Evolutionary conservation across 2,888 invertebrate genomes (phyloP), one percentile per base, ranked within the genome.

Genomic region (Aphidoletes aphidimyza): DNA sequence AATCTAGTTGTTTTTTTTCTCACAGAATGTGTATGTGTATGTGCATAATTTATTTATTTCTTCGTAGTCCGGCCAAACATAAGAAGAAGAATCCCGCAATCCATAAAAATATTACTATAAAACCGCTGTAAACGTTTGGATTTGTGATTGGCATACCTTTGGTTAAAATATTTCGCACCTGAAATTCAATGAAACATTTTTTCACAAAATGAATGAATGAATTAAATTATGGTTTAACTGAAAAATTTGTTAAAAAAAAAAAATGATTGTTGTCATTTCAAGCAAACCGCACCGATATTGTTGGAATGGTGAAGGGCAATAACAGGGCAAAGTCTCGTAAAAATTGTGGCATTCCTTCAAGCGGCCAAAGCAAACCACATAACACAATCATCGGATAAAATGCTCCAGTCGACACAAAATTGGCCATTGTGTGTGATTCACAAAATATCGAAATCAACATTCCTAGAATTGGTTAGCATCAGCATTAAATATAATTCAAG

Each of bases 331-430:
- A 85, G 86, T 92, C 91, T 84, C 92, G 91, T 0, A 95, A 89
- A 0, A 90, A 88, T 26, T 89, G 88, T 0, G 94, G 93, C 94
- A 95, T 93, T 9, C 93, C 93, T 89, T 94, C 93, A 85, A 93
- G 86, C 0, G 94, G 94, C 94, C 94, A 94, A n/a, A 93, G 89
- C 84, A 93, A 91, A 87, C 97, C 97, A 89, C 96, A 95, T 8
- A 97, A 90, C 86, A 98, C 91, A 86, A 97, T 93, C 92, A 96
- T 94, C 0, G 97, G 97, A 88, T 97, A 97, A 88, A 97, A 97
- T 86, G 95, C 95, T 19, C 97, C 97, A 0, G 97, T 93, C 0
- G 96, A 93, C 17, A 95, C 92, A 88, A 96, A 96, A 91, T 97
- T 96, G 0, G 97, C 94, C 87, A 95, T 92, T 0, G 94, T 94